These are phyloP conservation scores for Otolemur crassicaudatus DNA, from an alignment of 2,797 vertebrate genomes.

Conservation along the genomic window DNA sequence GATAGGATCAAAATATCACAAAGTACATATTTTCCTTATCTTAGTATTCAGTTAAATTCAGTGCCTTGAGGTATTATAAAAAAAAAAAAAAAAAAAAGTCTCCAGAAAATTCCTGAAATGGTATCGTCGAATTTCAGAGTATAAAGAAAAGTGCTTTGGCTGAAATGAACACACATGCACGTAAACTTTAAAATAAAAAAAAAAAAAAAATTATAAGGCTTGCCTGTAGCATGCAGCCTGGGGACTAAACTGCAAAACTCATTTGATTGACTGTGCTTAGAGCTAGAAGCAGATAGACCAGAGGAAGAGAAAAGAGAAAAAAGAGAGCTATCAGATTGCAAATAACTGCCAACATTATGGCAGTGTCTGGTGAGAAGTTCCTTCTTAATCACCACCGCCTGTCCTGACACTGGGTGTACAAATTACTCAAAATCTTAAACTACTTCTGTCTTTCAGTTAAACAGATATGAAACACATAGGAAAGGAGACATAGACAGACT, in stretches of 20 bases:
- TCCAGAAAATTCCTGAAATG: neutral
- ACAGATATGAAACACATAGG: neutral
- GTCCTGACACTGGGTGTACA: neutral
- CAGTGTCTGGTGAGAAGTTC: neutral
- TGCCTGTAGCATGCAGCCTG: neutral
- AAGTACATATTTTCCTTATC: neutral
- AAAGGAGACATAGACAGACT: conserved; percentile 1
- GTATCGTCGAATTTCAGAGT: neutral
- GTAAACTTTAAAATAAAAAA: neutral
- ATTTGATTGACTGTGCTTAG: neutral
- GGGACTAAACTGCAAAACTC: neutral
- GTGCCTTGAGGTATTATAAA: neutral
- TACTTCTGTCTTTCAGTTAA: neutral
- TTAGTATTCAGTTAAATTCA: neutral
- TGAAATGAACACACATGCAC: neutral
- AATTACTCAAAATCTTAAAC: conserved; percentile 6
- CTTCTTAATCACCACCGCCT: neutral
- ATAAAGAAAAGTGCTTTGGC: neutral
- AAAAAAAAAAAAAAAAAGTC: neutral
- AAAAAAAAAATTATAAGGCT: neutral
- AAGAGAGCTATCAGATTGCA: neutral
- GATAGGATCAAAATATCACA: neutral
- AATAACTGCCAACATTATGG: neutral
- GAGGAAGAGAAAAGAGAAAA: neutral
- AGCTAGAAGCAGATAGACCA: neutral